These are phyloP conservation scores for Thaumetopoea pityocampa DNA, from an alignment of 1,140 invertebrate species.

Conservation along the genomic window DNA sequence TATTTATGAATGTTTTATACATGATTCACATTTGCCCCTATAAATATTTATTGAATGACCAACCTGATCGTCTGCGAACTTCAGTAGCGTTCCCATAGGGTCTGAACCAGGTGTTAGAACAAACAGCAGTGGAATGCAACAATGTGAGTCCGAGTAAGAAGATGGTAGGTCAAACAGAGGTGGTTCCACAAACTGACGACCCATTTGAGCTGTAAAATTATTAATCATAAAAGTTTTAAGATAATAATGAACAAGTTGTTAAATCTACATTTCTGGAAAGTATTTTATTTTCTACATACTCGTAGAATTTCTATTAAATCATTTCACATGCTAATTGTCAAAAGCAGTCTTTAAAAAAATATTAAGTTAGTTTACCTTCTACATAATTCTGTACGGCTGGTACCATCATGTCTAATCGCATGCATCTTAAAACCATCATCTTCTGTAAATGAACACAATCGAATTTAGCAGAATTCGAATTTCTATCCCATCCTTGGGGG, in stretches of 20 bases:
- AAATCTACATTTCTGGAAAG: no score
- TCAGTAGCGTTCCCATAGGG: conserved; percentile 89
- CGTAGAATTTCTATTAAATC: no score
- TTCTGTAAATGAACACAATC: conserved; percentile 86
- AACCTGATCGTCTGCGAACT: conserved; percentile 94
- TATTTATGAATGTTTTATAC: no score
- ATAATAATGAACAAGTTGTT: conserved; percentile 1
- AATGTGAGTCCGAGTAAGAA: conserved; percentile 90
- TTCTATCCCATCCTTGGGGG: no score
- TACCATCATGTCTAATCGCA: conserved; percentile 93
- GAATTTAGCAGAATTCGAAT: no score
- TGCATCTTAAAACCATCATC: conserved; percentile 86
- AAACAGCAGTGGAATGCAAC: conserved; percentile 91
- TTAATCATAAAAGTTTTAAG: no score
- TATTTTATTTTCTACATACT: no score
- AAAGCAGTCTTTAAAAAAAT: no score
- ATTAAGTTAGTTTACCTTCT: conserved; percentile 80
- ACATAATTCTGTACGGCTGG: conserved; percentile 88
- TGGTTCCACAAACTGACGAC: conserved; percentile 88
- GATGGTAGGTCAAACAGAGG: conserved; percentile 92
- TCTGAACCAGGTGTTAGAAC: conserved; percentile 94
- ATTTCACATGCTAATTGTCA: no score
- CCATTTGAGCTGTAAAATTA: conserved; percentile 75
- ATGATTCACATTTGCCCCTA: no score
- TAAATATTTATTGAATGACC: no score